Evolutionary conservation across 2,888 invertebrate species (phyloP).

Genomic region (Drosophila limbata): DNA sequence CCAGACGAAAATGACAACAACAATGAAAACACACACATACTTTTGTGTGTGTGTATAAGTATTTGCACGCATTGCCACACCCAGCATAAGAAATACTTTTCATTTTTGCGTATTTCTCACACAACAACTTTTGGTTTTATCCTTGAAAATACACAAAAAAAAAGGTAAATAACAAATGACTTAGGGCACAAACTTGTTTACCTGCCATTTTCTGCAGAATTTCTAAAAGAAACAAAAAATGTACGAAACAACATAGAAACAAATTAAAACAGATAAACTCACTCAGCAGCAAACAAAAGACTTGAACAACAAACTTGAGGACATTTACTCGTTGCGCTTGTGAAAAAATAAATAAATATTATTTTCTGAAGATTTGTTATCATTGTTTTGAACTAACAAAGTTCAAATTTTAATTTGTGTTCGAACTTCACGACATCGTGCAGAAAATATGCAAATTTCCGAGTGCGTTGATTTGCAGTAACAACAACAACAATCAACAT

Average conservation of each 20-base stretch:
- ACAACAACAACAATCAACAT: constrained; percentile 40
- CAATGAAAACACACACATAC: constrained; percentile 2
- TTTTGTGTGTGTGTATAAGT: background rate
- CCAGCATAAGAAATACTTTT: constrained; percentile 44
- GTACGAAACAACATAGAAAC: constrained; percentile 3
- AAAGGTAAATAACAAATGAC: constrained; percentile 62
- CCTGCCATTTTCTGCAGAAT: constrained; percentile 64
- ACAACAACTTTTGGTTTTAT: constrained; percentile 48
- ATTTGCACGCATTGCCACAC: constrained; percentile 45
- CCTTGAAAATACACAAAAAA: constrained; percentile 61
- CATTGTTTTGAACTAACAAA: constrained; percentile 27
- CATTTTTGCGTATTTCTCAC: constrained; percentile 53
- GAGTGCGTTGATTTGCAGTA: constrained; percentile 63
- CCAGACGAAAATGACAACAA: constrained; percentile 26
- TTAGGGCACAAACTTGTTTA: constrained; percentile 59
- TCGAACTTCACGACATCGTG: constrained; percentile 68
- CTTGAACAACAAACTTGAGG: constrained; percentile 19
- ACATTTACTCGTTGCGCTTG: background rate
- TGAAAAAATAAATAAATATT: constrained; percentile 7
- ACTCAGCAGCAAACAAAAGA: constrained; percentile 43
- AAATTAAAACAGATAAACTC: constrained; percentile 8
- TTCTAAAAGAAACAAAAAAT: constrained; percentile 30
- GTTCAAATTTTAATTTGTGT: constrained; percentile 40
- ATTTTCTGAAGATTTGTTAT: background rate
- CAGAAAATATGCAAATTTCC: constrained; percentile 59